These are phyloP conservation scores for Microcaecilia unicolor DNA, from an alignment of 2,797 vertebrate species.

Conservation along the genomic window DNA sequence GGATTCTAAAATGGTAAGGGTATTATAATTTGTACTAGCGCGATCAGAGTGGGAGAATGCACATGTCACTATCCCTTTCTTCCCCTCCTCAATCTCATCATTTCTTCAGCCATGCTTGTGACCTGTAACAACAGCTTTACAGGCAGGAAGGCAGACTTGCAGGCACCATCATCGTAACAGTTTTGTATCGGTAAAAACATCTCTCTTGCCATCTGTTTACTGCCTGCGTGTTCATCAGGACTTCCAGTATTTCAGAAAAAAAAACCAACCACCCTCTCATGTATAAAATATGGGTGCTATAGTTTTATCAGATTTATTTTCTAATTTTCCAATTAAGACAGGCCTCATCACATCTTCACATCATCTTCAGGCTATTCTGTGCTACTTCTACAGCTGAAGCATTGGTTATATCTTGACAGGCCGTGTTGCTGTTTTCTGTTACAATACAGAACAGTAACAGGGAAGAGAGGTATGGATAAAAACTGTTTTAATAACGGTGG, in stretches of 20 bases:
- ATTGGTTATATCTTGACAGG: no score
- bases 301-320: constrained; percentile 20
- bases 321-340: constrained; percentile 12
- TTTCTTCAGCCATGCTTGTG: constrained; percentile 21
- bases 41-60: no score
- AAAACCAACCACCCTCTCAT: no score
- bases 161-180: constrained; percentile 47
- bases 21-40: no score
- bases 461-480: no score
- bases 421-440: no score
- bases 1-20: no score
- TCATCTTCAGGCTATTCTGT: no score
- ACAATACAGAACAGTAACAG: no score
- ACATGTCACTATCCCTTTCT: neutral
- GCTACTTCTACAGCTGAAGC: no score
- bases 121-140: constrained; percentile 33
- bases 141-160: constrained; percentile 45
- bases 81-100: constrained; percentile 8
- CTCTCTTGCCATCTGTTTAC: constrained; percentile 25
- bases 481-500: no score
- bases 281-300: constrained; percentile 27
- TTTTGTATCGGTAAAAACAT: constrained; percentile 34
- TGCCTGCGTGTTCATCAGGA: constrained; percentile 6
- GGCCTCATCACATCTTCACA: no score
- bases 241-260: constrained; percentile 40